Percentiles rank a stretch among this genome's conserved stretches.
Evolutionary conservation across 2,888 invertebrate species (phyloP).

Genomic region (Drosophila monieri): DNA sequence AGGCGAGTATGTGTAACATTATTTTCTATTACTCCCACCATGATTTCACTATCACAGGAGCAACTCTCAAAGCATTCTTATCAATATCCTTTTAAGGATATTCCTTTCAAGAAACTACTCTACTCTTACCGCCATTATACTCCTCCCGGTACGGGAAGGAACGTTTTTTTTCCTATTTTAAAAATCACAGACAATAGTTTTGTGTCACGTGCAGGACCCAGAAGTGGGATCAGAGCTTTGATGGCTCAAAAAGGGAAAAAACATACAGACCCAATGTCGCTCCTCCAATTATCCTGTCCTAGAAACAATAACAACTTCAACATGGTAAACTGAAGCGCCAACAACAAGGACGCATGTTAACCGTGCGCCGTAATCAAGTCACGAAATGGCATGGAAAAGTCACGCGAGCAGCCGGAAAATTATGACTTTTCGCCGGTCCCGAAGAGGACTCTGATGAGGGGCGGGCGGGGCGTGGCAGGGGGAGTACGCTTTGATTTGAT

Average conservation of each 20-base stretch:
- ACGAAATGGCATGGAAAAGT: conserved; percentile 66
- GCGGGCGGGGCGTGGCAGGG: conserved; percentile 22
- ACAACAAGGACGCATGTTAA: conserved; percentile 50
- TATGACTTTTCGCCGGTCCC: conserved; percentile 49
- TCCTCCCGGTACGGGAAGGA: not conserved
- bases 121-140: not conserved
- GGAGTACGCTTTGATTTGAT: conserved; percentile 51
- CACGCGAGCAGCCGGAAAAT: conserved; percentile 72
- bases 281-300: conserved; percentile 25
- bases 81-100: not conserved
- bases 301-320: conserved; percentile 17
- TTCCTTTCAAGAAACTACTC: conserved; percentile 3
- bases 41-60: not conserved
- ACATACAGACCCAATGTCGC: not conserved
- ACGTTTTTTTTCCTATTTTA: conserved; percentile 41
- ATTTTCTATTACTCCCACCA: too few relatives aligned
- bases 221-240: conserved; percentile 6
- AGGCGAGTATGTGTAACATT: not conserved
- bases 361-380: conserved; percentile 56
- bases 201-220: conserved; percentile 45
- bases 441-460: conserved; percentile 37
- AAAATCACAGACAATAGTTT: conserved; percentile 55
- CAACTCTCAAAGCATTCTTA: not conserved
- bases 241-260: conserved; percentile 6
- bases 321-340: not conserved